phyloP scores from a whole-genome alignment of 1,140 invertebrate genomes.

The Phortica variegata region DNA sequence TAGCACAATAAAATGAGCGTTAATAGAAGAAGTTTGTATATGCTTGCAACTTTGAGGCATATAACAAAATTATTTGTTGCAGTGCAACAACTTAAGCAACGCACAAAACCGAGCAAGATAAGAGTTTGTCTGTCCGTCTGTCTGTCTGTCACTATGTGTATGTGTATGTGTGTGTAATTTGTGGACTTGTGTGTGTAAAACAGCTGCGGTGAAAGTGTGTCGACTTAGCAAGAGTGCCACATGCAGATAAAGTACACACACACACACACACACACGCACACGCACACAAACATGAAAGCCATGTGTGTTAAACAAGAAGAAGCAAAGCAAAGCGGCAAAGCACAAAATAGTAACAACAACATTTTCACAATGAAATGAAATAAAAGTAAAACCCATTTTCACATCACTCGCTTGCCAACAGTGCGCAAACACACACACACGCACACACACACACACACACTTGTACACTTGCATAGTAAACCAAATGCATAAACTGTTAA shows the following conservation, averaged over 20 bases:
- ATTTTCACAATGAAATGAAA: constrained; percentile 37
- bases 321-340: background rate
- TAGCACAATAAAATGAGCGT: too few relatives aligned
- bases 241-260: too few relatives aligned
- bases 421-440: background rate
- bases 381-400: constrained; percentile 50
- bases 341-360: constrained; percentile 20
- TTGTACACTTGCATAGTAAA: too few relatives aligned
- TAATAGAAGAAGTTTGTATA: too few relatives aligned
- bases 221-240: constrained; percentile 31
- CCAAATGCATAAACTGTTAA: too few relatives aligned
- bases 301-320: constrained; percentile 12
- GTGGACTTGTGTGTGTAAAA: constrained; percentile 23
- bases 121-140: constrained; percentile 17
- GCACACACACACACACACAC: too few relatives aligned
- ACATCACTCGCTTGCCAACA: constrained; percentile 24
- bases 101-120: constrained; percentile 9
- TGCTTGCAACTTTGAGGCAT: too few relatives aligned
- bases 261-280: too few relatives aligned
- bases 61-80: too few relatives aligned
- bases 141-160: background rate
- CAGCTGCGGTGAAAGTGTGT: constrained; percentile 34
- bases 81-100: too few relatives aligned
- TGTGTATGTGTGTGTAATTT: too few relatives aligned
- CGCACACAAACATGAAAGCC: too few relatives aligned